Percentiles rank a stretch among this genome's conserved stretches.
phyloP scores from a whole-genome alignment of 2,113 vertebrate genomes.

The Anthoscopus minutus region DNA sequence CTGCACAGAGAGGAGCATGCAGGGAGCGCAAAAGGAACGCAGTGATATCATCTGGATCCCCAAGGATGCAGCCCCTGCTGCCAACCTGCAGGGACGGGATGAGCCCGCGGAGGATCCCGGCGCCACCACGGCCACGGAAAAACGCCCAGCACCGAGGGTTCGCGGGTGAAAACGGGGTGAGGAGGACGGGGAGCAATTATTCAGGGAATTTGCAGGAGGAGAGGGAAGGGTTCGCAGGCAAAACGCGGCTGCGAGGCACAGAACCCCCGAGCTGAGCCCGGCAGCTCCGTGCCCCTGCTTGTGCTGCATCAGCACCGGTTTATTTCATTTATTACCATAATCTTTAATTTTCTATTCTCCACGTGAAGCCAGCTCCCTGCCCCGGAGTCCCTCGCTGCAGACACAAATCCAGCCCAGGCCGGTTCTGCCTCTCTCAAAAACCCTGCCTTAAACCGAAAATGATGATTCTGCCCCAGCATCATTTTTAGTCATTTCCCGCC shows the following conservation, averaged over 20 bases:
- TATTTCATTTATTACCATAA: not conserved
- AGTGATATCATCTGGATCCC: accelerated
- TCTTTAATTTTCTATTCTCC: not conserved
- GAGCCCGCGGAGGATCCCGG: not conserved
- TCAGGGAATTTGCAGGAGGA: not conserved
- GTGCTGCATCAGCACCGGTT: accelerated
- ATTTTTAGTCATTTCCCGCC: slow-evolving; percentile 47
- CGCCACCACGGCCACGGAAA: not conserved
- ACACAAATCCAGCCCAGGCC: not conserved
- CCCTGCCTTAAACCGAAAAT: slow-evolving; percentile 1
- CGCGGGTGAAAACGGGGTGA: not conserved
- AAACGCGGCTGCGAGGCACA: not conserved
- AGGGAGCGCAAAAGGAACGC: accelerated
- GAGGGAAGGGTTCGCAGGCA: not conserved
- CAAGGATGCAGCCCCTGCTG: accelerated
- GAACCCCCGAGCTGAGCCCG: not conserved
- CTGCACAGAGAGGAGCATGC: not conserved
- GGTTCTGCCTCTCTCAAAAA: not conserved
- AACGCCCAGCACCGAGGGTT: accelerated
- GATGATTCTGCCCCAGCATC: slow-evolving; percentile 29
- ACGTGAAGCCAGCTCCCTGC: not conserved
- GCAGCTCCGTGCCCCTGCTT: not conserved
- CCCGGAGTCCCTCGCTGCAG: not conserved
- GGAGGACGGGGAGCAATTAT: not conserved
- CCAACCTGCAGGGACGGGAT: not conserved